Evolutionary conservation across 1,140 invertebrate genomes (phyloP), one percentile per base, ranked within the genome.

Genomic region (Gerris buenoi): DNA sequence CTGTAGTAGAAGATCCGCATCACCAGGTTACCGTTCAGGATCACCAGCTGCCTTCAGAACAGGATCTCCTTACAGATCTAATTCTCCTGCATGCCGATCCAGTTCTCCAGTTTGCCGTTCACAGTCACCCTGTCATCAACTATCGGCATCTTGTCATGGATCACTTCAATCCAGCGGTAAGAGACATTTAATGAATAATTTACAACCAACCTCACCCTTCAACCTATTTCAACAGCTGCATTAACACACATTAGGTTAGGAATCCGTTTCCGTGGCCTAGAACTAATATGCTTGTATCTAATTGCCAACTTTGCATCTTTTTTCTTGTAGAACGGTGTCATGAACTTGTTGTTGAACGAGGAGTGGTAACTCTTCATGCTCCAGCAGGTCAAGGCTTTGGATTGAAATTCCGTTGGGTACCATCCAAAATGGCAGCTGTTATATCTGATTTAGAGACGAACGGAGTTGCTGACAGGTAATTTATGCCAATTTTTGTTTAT

Each of bases 401-500:
- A n/a, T 56, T 72, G 23, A 63, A 25, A 25, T 69, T 63, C 46
- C 57, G 63, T 62, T 68, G 25, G 33, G 67, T 66, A 58, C 66
- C 67, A 22, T 58, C 69, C 58, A n/a, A 69, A 65, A 64, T 65
- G 28, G 68, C 65, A 63, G 66, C 83, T 18, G 75, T 88, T 1
- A 81, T 90, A 59, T 82, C 81, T 0, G 81, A 82, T 70, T 82
- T 91, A 22, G 84, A 85, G 46, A 79, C 82, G 0, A 83, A 85
- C 70, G 86, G 87, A 57, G 82, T 87, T 18, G 88, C 88, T 22
- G 88, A 89, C 71, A 87, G 83, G 88, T 90, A 79, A 75, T 72
- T 18, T 56, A n/a, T n/a, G n/a, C n/a, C n/a, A n/a, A n/a, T n/a
- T n/a, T n/a, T n/a, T n/a, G n/a, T n/a, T n/a, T n/a, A n/a, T n/a